Conservation (phyloP, 35 echinoderm and acorn worm species). For the Apostichopus californicus region DNA sequence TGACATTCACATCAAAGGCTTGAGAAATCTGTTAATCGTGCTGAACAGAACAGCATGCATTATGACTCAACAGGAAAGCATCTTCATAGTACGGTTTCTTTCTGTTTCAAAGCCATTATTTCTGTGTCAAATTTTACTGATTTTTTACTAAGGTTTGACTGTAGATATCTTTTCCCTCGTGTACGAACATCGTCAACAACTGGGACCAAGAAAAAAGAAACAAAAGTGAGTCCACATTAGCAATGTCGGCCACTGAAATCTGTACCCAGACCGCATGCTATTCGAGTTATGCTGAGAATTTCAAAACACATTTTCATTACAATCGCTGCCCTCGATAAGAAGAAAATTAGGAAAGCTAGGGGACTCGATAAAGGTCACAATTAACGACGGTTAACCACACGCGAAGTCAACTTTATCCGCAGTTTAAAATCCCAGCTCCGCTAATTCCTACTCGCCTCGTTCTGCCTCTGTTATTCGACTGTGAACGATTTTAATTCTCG, state of each 20-base stretch:
- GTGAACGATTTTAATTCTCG: not conserved
- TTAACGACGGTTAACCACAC: slow-evolving; percentile 18
- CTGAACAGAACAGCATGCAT: no score
- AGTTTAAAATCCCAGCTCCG: not conserved
- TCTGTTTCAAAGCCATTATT: no score
- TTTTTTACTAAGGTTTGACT: no score
- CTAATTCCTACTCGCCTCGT: not conserved
- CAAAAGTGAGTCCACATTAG: not conserved
- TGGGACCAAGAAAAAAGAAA: not conserved
- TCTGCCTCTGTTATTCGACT: not conserved
- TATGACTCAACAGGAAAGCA: no score
- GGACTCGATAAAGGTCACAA: slow-evolving; percentile 33
- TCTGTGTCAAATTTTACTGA: no score
- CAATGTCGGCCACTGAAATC: not conserved
- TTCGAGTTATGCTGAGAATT: slow-evolving; percentile 37
- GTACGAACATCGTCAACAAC: not conserved
- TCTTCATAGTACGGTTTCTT: no score
- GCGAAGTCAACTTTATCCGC: not conserved
- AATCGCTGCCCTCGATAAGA: slow-evolving; percentile 32
- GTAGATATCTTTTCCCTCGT: no score
- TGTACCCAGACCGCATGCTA: slow-evolving; percentile 12
- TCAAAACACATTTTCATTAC: slow-evolving; percentile 23
- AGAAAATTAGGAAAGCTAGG: not conserved
- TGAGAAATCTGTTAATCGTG: no score
- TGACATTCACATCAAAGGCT: no score